phyloP scores from a whole-genome alignment of 2,797 vertebrate genomes.

The Intellagama lesueurii region DNA sequence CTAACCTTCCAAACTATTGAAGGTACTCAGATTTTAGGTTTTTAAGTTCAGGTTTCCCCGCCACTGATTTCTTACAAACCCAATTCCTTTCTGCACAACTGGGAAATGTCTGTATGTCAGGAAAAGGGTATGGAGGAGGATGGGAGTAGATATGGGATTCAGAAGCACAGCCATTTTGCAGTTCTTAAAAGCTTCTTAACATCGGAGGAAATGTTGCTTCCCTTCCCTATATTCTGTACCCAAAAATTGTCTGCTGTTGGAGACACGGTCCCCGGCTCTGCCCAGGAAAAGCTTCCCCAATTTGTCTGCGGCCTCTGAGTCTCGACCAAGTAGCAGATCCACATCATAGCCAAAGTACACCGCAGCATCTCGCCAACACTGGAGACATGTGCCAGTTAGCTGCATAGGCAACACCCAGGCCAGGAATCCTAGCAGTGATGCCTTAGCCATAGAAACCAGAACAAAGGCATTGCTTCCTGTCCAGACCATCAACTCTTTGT shows the following conservation, averaged over 20 bases:
- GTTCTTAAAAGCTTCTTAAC: neutral
- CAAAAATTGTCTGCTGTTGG: neutral
- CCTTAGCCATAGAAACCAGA: slow-evolving; percentile 5
- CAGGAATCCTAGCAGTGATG: neutral
- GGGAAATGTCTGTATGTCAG: neutral
- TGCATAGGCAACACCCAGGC: slow-evolving; percentile 1
- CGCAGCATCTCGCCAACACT: slow-evolving; percentile 35
- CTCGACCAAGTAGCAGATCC: neutral
- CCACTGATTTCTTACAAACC: neutral
- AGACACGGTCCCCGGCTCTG: neutral
- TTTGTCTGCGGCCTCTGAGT: neutral
- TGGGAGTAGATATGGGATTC: neutral
- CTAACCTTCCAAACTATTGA: neutral
- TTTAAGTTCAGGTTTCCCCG: neutral
- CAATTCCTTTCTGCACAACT: neutral
- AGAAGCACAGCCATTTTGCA: neutral
- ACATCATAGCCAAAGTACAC: slow-evolving; percentile 19
- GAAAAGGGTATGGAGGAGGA: neutral
- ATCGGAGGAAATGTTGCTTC: neutral
- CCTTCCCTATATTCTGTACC: slow-evolving; percentile 2
- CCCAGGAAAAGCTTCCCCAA: slow-evolving; percentile 18
- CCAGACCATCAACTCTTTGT: neutral
- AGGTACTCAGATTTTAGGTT: neutral
- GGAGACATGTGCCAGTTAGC: slow-evolving; percentile 9
- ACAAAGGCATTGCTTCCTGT: neutral